Base-by-base conservation (phyloP, 92 coral and sea anemone species). In the Pocillopora grandis region DNA sequence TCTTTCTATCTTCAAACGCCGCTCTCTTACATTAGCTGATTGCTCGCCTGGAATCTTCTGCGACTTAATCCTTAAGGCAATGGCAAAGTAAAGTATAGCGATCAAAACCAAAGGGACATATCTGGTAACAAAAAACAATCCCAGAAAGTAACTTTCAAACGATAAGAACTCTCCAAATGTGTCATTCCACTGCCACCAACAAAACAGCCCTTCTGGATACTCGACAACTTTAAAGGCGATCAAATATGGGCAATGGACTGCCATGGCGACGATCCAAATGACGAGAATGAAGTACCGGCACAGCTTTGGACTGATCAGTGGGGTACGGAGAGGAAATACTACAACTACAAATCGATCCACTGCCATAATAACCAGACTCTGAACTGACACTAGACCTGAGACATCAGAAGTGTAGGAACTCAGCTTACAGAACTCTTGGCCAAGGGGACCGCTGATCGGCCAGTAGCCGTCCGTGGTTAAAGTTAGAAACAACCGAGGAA, bases 271-370 rank as follows among this genome's bases (percentile, higher is more conserved):
- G 31, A 27, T 27, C 31, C 31, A 27, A 27, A 27, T 27, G 31
- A 27, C 31, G 14, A 66, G 70, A 66, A 66, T 66, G 35, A 66
- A 66, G 70, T 20, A 66, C 35, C 33, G 70, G 35, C 70, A 21
- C 35, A 66, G 70, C 27, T 66, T 66, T 21, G 70, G 27, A 66
- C 70, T 66, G 37, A 66, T 11, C 31, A 27, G 31, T 27, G 31
- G 31, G 31, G 70, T 12, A 66, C 70, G 70, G 36, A 66, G 37
- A 5, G 70, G 70, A 66, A 66, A 20, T 10, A 27, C 70, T 36
- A 66, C 70, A 66, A 36, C 70, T 20, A 31, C 70, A 66, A 21
- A 66, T 66, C 70, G 70, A 66, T 66, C 70, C 70, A 66, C 70
- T 66, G 70, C 37, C 12, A 66, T 66, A 31, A 23, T 31, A 66